phyloP scores from a whole-genome alignment of 2,113 vertebrate species.

The Astatoreochromis straeleni region DNA sequence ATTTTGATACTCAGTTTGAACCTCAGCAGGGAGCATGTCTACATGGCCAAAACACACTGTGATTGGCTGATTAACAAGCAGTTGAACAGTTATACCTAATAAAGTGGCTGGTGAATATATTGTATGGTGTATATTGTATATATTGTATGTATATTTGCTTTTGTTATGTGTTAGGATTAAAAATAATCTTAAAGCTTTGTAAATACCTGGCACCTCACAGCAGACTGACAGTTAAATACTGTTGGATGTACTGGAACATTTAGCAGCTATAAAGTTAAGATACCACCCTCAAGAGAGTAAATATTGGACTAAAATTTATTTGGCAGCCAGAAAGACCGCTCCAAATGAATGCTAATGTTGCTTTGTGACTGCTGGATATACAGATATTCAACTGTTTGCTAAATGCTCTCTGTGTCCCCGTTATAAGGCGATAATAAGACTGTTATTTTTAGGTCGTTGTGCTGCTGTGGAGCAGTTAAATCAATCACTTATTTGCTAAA shows the following conservation, averaged over 20 bases:
- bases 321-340: neutral
- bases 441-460: neutral
- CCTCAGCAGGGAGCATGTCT: neutral
- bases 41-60: neutral
- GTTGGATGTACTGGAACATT: neutral
- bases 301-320: neutral
- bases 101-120: neutral
- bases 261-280: neutral
- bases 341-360: neutral
- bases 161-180: neutral
- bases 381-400: neutral
- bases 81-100: neutral
- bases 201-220: neutral
- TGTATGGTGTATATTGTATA: neutral
- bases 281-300: neutral
- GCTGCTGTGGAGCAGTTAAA: neutral
- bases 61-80: neutral
- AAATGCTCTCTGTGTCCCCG: neutral
- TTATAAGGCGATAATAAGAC: neutral
- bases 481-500: neutral
- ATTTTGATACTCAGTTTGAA: neutral
- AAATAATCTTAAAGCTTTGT: neutral
- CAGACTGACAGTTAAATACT: neutral
- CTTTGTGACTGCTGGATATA: neutral
- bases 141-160: neutral